A percentile compares a stretch with the other conserved stretches of the same genome.
Evolutionary conservation across 1,140 invertebrate genomes (phyloP).

Genomic region (Drosophila santomea): DNA sequence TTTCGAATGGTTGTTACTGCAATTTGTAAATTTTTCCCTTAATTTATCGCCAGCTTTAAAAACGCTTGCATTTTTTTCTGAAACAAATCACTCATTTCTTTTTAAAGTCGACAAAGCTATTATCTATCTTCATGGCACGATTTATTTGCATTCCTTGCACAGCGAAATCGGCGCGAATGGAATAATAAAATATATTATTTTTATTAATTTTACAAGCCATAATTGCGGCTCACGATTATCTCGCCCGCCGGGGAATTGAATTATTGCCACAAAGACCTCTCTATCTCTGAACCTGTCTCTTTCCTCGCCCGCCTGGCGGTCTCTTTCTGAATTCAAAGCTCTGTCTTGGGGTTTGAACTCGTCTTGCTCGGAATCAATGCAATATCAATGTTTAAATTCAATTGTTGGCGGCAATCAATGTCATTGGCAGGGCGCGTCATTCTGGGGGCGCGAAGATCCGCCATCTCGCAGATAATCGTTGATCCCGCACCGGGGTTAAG

Average conservation of each 20-base stretch:
- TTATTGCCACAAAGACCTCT: slow-evolving; percentile 15
- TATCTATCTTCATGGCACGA: slow-evolving; percentile 24
- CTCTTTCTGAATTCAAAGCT: slow-evolving; percentile 7
- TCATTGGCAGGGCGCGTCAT: slow-evolving; percentile 21
- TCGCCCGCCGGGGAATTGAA: slow-evolving; percentile 19
- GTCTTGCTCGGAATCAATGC: slow-evolving; percentile 19
- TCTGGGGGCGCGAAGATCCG: slow-evolving; percentile 30
- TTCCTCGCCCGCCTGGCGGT: slow-evolving; percentile 1
- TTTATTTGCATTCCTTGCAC: slow-evolving; percentile 25
- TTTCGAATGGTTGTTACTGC: neutral
- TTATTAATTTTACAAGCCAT: slow-evolving; percentile 76
- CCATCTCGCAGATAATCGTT: slow-evolving; percentile 35
- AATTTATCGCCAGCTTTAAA: neutral
- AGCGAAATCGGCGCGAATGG: slow-evolving; percentile 27
- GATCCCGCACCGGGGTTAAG: slow-evolving; percentile 23
- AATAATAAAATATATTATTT: slow-evolving; percentile 78
- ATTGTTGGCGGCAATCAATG: slow-evolving; percentile 24
- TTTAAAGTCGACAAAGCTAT: neutral
- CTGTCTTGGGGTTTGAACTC: slow-evolving; percentile 10
- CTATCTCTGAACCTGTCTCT: slow-evolving; percentile 7
- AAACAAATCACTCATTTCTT: slow-evolving; percentile 15
- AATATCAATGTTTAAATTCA: slow-evolving; percentile 33
- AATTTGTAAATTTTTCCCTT: neutral
- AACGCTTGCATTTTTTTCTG: neutral
- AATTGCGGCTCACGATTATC: slow-evolving; percentile 64